These are phyloP conservation scores for Caenorhabditis sp. DNA, from an alignment of 2,888 invertebrate genomes.

Conservation along the genomic window DNA sequence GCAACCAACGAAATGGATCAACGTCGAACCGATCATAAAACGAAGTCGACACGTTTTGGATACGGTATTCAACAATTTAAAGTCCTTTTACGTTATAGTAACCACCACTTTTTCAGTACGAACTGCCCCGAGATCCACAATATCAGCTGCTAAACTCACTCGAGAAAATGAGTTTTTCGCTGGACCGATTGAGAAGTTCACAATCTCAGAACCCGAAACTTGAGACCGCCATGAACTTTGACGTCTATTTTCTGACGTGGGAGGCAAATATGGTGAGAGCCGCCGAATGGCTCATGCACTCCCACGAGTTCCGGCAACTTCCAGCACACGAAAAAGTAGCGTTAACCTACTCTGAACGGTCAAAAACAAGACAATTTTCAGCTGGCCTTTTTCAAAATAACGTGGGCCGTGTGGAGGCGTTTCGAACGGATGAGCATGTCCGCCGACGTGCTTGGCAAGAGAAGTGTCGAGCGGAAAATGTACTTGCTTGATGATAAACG, in stretches of 20 bases:
- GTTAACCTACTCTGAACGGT: too few species aligned
- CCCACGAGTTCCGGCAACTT: slow-evolving; percentile 18
- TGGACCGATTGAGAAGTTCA: not conserved
- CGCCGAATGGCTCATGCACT: slow-evolving; percentile 35
- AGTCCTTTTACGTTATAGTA: not conserved
- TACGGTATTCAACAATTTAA: too few species aligned
- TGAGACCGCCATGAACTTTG: not conserved
- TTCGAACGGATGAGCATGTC: slow-evolving; percentile 26
- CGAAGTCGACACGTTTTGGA: not conserved
- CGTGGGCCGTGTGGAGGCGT: slow-evolving; percentile 37
- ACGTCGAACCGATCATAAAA: slow-evolving; percentile 11
- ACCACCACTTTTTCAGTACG: not conserved
- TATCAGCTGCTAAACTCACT: slow-evolving; percentile 1
- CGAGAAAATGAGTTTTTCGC: not conserved
- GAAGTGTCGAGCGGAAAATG: slow-evolving; percentile 27
- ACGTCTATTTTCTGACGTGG: slow-evolving; percentile 16
- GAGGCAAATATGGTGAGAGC: slow-evolving; percentile 20
- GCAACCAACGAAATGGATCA: not conserved
- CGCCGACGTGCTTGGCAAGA: slow-evolving; percentile 21
- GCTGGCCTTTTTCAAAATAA: slow-evolving; percentile 35
- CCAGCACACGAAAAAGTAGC: slow-evolving; percentile 33
- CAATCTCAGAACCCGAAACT: slow-evolving; percentile 7
- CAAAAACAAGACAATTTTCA: too few species aligned
- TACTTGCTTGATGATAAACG: not conserved
- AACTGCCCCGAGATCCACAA: not conserved